A percentile compares a stretch with the other conserved stretches of the same genome.
phyloP scores from a whole-genome alignment of 2,113 vertebrate species.

The Patagioenas fasciata region DNA sequence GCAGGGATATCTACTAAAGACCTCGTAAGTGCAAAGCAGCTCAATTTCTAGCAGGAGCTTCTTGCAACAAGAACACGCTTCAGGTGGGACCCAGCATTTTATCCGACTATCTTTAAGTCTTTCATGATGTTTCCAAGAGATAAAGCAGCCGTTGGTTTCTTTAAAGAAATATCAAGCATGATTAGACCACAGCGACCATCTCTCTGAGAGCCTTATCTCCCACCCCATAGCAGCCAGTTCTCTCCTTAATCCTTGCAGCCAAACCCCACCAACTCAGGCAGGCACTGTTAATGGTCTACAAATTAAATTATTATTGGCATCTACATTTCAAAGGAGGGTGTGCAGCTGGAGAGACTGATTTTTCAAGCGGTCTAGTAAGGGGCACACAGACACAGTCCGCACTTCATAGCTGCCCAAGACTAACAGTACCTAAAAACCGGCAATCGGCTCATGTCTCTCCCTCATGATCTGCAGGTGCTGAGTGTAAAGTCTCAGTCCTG shows the following conservation, averaged over 20 bases:
- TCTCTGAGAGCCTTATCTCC: background rate
- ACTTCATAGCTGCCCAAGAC: background rate
- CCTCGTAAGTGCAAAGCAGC: background rate
- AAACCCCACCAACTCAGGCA: background rate
- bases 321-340: background rate
- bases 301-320: conserved; percentile 31
- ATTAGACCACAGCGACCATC: background rate
- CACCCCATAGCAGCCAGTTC: background rate
- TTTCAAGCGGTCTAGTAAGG: background rate
- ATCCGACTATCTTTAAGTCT: background rate
- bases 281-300: conserved; percentile 9
- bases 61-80: background rate
- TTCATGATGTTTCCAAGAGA: conserved; percentile 38
- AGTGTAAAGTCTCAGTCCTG: fast-evolving
- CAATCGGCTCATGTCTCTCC: background rate
- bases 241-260: conserved; percentile 1
- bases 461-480: background rate
- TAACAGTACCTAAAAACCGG: background rate
- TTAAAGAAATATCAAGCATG: background rate
- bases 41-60: background rate
- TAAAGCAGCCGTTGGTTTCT: background rate
- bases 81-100: conserved; percentile 23
- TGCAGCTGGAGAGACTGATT: background rate
- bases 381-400: background rate
- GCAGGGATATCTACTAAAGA: background rate